Base-by-base conservation (phyloP, 1,140 invertebrate genomes). In the Drosophila ambigua region DNA sequence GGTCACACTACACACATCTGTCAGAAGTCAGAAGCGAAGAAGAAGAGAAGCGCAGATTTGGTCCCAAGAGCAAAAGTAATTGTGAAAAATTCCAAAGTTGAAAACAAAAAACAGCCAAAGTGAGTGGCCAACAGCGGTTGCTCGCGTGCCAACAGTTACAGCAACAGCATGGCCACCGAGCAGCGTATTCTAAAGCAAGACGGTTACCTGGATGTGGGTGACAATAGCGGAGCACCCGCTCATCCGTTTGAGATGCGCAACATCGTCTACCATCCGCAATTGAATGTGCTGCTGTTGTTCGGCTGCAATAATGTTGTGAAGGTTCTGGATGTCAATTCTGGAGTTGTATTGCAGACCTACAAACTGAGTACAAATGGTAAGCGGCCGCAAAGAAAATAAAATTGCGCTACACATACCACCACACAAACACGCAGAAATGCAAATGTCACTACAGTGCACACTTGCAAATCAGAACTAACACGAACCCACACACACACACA, bases 281-380 rank as follows among this genome's bases (percentile, higher is more conserved):
- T 97, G 92, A 97, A 97, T 93, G 95, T 97, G 91, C 95, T 98
- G 91, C 94, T 97, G 92, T 94, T 97, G 75, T 95, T 96, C 92
- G 96, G 95, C 85, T 94, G 95, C 84, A 95, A 94, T 91, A 95
- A 95, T 91, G 94, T 95, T 92, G 94, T 97, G 90, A 95, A 96
- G 93, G 96, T 97, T 92, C 95, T 97, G 92, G 97, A 98, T 94
- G 96, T 97, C 91, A 97, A 97, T 92, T 97, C 96, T 90, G 96
- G 97, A 91, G 94, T 95, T 88, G 95, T 97, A 91, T 93, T 97
- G 78, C 96, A 97, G 93, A 95, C 95, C 91, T 96, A 95, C 92
- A 94, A 94, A 92, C 93, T 97, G 81, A 96, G 95, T 92, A 71
- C 67, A 62, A 90, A 90, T 66, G 89, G 84, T 90, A 79, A 79